Base-by-base conservation (phyloP, 2,797 vertebrate genomes). In the Sparus aurata region DNA sequence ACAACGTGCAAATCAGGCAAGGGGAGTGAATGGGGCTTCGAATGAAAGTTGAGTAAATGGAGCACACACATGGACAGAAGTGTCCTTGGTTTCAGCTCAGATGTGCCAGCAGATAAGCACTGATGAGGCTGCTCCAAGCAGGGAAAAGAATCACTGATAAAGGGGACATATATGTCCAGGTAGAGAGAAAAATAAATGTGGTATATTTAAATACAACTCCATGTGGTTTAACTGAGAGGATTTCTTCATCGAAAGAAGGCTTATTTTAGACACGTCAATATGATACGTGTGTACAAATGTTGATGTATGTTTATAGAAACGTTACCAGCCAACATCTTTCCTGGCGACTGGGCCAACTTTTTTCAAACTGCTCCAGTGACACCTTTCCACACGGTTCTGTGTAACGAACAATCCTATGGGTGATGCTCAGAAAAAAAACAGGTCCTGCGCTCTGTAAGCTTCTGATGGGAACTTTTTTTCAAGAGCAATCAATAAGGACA, bases 1-100 rank as follows among this genome's bases (percentile, higher is more conserved):
- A 80, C 71, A 73, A 80, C 71, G 41, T 12, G 65, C 75, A 72
- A 69, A 67, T 41, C 76, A 87, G 81, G 67, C 53, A 43, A n/a
- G 53, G 73, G 46, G 23, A 30, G 22, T 50, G 69, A 77, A 75
- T 20, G 45, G 12, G 34, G 53, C 16, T 23, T 10, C 16, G 54
- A 85, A 69, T 79, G 52, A 82, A 83, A 77, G 63, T 61, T 34
- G 13, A 62, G 41, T 49, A 69, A 55, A 77, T 22, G 50, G 43
- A 76, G 22, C 10, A 30, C 49, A 27, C 22, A 54, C 20, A 58
- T 17, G 25, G 4, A 46, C 2, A 17, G 0, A 64, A 11, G 13
- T 59, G 16, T 46, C 18, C 27, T 58, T 66, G 27, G 50, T 27
- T 79, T 25, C 64, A 22, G 20, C 22, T 20, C 41, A 80, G 79